phyloP scores from a whole-genome alignment of 1,140 invertebrate species.

The Papilio dardanus region DNA sequence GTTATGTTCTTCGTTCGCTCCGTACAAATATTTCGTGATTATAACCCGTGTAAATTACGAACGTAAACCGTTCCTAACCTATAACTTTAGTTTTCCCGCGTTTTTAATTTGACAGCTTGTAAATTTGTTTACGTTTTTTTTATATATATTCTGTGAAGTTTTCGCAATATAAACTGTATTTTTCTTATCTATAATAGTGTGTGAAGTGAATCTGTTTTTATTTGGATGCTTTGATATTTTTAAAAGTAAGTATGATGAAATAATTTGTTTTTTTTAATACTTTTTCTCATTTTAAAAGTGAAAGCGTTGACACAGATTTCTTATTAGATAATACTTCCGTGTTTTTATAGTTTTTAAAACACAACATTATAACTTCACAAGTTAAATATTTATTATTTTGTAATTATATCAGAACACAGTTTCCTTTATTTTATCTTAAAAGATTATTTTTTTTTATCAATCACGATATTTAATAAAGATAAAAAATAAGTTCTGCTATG shows the following conservation, averaged over 20 bases:
- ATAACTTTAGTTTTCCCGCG: background rate
- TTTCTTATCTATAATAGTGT: background rate
- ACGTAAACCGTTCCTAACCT: background rate
- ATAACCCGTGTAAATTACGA: background rate
- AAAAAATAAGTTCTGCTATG: background rate
- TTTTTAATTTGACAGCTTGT: background rate
- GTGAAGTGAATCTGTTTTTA: background rate
- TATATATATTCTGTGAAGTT: background rate
- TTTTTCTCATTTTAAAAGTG: background rate
- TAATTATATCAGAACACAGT: background rate
- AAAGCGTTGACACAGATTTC: background rate
- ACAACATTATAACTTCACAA: no score
- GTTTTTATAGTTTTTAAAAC: no score
- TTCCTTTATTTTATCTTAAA: background rate
- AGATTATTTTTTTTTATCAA: background rate
- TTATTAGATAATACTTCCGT: background rate
- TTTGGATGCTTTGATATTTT: background rate
- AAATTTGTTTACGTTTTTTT: constrained; percentile 18
- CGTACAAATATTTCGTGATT: background rate
- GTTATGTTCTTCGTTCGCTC: background rate
- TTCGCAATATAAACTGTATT: background rate
- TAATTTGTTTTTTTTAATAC: background rate
- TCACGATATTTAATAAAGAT: background rate
- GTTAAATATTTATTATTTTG: background rate
- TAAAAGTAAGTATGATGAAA: background rate